phyloP scores from a whole-genome alignment of 2,113 vertebrate genomes.

The Lynx canadensis region DNA sequence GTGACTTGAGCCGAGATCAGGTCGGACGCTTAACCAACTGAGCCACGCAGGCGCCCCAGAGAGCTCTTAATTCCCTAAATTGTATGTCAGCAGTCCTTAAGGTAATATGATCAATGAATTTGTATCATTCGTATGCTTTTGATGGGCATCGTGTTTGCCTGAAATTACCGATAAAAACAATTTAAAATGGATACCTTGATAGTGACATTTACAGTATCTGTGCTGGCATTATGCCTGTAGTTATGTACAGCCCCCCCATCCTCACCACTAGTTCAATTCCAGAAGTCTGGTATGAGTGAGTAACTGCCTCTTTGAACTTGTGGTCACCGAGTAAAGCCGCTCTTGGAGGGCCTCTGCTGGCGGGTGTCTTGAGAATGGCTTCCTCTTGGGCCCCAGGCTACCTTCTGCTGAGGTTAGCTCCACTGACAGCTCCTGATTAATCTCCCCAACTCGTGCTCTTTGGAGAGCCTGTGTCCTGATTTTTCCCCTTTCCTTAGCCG shows the following conservation, averaged over 20 bases:
- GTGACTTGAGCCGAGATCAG: no score
- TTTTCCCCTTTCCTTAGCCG: not conserved
- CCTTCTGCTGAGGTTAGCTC: not conserved
- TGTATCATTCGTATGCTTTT: not conserved
- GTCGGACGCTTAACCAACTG: no score
- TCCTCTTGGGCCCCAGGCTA: not conserved
- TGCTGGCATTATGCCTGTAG: not conserved
- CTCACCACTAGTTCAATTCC: not conserved
- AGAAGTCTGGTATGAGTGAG: not conserved
- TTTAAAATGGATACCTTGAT: not conserved
- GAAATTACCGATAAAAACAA: not conserved
- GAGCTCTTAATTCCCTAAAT: not conserved
- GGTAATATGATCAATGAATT: not conserved
- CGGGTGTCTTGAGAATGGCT: not conserved
- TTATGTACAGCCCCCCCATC: not conserved
- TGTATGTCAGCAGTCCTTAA: not conserved
- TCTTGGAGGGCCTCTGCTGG: not conserved
- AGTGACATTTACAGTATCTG: not conserved
- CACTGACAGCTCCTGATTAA: rapidly evolving
- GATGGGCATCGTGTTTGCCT: not conserved
- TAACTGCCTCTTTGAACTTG: not conserved
- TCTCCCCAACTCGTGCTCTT: no score
- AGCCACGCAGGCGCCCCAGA: no score
- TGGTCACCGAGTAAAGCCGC: not conserved
- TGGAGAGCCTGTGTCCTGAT: not conserved